Base-by-base conservation (phyloP, 2,888 invertebrate genomes). In the Aporophyla nigra region DNA sequence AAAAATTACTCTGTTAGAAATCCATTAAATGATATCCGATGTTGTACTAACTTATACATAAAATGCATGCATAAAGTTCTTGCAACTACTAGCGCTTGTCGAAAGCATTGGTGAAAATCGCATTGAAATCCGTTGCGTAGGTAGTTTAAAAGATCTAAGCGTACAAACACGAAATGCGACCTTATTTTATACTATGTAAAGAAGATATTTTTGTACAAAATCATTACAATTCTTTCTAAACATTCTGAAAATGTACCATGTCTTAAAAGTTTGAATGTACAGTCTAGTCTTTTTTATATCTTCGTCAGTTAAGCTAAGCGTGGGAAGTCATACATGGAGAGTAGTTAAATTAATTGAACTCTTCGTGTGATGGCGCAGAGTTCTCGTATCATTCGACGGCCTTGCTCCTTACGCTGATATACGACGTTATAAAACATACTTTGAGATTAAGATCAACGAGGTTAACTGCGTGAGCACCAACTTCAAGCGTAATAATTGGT, bases 291-390 rank as follows among this genome's bases (percentile, higher is more conserved):
- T 56, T 67, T 56, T 19, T 56, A n/a, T 56, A 56, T 40, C 40
- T 54, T 54, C 16, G 33, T 67, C 67, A 40, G 54, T 67, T 54
- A 67, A n/a, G 67, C 33, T 67, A 67, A 88, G 93, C 95, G 95
- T 95, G 95, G 95, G 95, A 95, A 93, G 95, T 87, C 80, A 78
- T 89, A 89, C 84, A 88, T 87, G 88, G 90, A 90, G 90, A 90
- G 90, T 87, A 91, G 93, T 95, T 94, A 92, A 90, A 94, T 92
- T 94, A 95, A 95, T 95, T 95, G 94, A 94, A 91, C 89, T 88
- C 88, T 84, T 89, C 78, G 90, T 90, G 89, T 91, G 90, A 87
- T 90, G 87, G 84, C 80, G 71, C 89, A 85, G 90, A 90, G 90
- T 88, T 86, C 90, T 88, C 86, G 90, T 87, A 87, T 83, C 86